Base-by-base conservation (phyloP, 2,113 vertebrate species). In the Rhinopomastus cyanomelas region DNA sequence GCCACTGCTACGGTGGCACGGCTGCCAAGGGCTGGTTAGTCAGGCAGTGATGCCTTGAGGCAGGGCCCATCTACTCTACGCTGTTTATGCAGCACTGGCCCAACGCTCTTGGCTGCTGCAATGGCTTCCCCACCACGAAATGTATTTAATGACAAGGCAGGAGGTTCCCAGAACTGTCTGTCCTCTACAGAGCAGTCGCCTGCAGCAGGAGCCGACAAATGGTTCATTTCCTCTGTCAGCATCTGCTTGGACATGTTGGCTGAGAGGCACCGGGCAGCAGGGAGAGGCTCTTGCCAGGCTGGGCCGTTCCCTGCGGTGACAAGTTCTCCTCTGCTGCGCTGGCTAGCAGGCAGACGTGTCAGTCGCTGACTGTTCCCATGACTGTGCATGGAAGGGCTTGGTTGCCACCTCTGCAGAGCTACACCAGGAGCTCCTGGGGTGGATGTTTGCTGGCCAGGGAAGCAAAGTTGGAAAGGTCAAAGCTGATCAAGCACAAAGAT, bases 301-400 rank as follows among this genome's bases (percentile, higher is more conserved):
- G 3, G 69, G 62, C 71, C 76, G 55, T 32, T 67, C 69, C 82
- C 90, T 74, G 83, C 2, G 4, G 92, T 0, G 11, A 78, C 57
- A 53, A 60, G 49, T 30, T 39, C 48, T 87, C 53, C 84, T 72
- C 56, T 3, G 10, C 64, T 2, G 3, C 0, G 5, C 80, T 0
- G 5, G 37, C 81, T 85, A 85, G 62, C 92, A 92, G 82, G 59
- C 16, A 12, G 81, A 75, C 15, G 1, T 7, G 4, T 72, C 85
- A 42, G 78, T 61, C 0, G 0, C 80, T 8, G 34, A 1, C 37
- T 4, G 19, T 21, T 72, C 76, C 80, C 0, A 1, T 66, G 64
- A 37, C 74, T 23, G 27, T 5, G 39, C 69, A 3, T 3, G 12
- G 22, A 10, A 79, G 36, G 0, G 7, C 51, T 25, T 7, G 23